phyloP scores from a whole-genome alignment of 92 coral and sea anemone genomes.

The Virgularia gustaviana region DNA sequence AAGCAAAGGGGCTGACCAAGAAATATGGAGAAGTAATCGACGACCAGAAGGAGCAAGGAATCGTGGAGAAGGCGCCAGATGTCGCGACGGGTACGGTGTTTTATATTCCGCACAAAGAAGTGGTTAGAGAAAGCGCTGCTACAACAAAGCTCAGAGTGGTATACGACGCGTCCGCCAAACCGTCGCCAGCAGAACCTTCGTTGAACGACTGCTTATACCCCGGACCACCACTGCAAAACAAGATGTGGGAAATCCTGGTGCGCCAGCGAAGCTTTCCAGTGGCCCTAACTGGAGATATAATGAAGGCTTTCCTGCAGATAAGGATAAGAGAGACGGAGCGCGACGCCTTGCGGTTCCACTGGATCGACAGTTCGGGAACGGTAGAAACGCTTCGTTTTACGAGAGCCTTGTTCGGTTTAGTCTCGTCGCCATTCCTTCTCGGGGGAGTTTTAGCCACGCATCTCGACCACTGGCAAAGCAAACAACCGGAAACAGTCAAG shows the following conservation, averaged over 20 bases:
- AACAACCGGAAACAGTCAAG: not conserved
- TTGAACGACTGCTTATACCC: slow-evolving; percentile 16
- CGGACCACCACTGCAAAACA: slow-evolving; percentile 26
- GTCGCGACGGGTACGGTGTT: not conserved
- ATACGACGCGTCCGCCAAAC: slow-evolving; percentile 17
- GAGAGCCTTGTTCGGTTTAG: not conserved
- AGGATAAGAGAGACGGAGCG: not conserved
- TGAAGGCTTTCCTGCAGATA: not conserved
- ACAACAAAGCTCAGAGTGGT: slow-evolving; percentile 14
- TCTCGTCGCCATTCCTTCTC: slow-evolving; percentile 8
- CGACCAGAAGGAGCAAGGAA: not conserved
- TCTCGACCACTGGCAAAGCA: not conserved
- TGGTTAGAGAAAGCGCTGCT: not conserved
- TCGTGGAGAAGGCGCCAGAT: slow-evolving; percentile 16
- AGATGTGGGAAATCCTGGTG: slow-evolving; percentile 17
- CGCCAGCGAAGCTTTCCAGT: slow-evolving; percentile 16
- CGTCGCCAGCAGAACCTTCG: not conserved
- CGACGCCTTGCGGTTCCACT: not conserved
- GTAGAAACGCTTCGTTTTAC: not conserved
- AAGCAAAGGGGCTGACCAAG: too few relatives aligned
- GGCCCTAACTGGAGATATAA: not conserved
- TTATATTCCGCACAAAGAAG: slow-evolving; percentile 25
- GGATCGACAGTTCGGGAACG: not conserved
- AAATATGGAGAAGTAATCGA: too few relatives aligned
- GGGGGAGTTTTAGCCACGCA: not conserved